Percentiles rank a stretch among this genome's conserved stretches.
These are phyloP conservation scores for Acanthosoma haemorrhoidale DNA, from an alignment of 2,888 invertebrate species.

Conservation along the genomic window DNA sequence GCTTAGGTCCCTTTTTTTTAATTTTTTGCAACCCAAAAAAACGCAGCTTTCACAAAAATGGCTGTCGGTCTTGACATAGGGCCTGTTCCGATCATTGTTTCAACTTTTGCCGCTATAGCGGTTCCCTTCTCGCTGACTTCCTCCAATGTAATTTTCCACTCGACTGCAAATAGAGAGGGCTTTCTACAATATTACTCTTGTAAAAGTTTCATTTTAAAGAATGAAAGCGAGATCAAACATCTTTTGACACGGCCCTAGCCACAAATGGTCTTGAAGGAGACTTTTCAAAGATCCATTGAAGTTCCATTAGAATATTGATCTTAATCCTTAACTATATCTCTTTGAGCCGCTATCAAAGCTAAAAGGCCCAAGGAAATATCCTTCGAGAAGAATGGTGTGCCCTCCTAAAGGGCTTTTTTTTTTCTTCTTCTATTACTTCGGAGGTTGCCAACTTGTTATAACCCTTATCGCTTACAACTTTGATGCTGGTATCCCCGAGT, in stretches of 20 bases:
- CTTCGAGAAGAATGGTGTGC: conserved; percentile 16
- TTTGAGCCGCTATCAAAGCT: conserved; percentile 16
- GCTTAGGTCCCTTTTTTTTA: no score
- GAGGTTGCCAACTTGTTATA: conserved; percentile 16
- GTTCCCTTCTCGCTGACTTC: neutral
- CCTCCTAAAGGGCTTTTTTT: conserved; percentile 3
- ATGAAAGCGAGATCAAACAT: neutral
- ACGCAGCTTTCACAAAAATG: no score
- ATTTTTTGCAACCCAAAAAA: no score
- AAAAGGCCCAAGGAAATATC: conserved; percentile 9
- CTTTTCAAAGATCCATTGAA: conserved; percentile 4
- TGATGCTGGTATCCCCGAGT: neutral
- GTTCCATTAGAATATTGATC: conserved; percentile 21
- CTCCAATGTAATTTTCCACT: neutral
- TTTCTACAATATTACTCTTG: neutral
- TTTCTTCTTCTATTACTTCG: neutral
- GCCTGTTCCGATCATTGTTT: no score
- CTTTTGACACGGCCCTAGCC: neutral
- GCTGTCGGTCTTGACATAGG: no score
- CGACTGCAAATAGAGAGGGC: neutral
- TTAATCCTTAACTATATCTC: conserved; percentile 11
- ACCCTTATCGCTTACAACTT: neutral
- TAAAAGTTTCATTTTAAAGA: conserved; percentile 6
- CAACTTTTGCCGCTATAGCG: no score
- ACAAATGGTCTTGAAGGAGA: neutral